Evolutionary conservation across 2,888 invertebrate species (phyloP), one percentile per base, ranked within the genome.

Genomic region (Torymus tubicola): DNA sequence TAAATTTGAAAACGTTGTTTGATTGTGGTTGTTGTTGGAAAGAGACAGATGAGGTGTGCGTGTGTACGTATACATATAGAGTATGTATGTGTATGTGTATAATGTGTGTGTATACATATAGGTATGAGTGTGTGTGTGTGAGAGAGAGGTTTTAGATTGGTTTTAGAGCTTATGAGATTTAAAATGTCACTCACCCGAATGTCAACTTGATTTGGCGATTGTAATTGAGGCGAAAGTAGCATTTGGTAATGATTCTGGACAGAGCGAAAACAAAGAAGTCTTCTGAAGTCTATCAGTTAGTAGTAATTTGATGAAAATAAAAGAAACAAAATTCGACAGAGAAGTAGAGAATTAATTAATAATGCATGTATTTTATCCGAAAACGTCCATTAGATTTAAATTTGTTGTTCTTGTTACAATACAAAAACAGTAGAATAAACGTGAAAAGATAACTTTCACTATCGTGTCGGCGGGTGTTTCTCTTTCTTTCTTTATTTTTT

Each of bases 191-290:
- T 82, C 82, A 82, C 82, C 82, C 71, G 64, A 78, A 80, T 76
- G 80, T 82, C 80, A 79, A 82, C 82, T 80, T 82, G 82, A 82
- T 82, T 82, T 73, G 80, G 80, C 82, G 78, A 42, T 42, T 42
- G 82, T 82, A 82, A 82, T 82, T 82, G 82, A 75, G 82, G 73
- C 71, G 82, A 31, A 61, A 80, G 82, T 82, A 78, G 75, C 80
- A 82, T 82, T 82, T 82, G 82, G 80, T 80, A 82, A 82, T 82
- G 82, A 82, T 82, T 82, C 82, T 82, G 58, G 67, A 82, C 80
- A 82, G 64, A 82, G 72, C 74, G 80, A 82, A 82, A 82, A 71
- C 42, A 42, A 82, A 73, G 67, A 61, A 80, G 63, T 71, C 67
- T 71, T 78, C 82, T 78, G 60, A 82, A 77, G 77, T 80, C 77